phyloP scores from a whole-genome alignment of 2,113 vertebrate genomes.

The Periophthalmodon schlosseri region DNA sequence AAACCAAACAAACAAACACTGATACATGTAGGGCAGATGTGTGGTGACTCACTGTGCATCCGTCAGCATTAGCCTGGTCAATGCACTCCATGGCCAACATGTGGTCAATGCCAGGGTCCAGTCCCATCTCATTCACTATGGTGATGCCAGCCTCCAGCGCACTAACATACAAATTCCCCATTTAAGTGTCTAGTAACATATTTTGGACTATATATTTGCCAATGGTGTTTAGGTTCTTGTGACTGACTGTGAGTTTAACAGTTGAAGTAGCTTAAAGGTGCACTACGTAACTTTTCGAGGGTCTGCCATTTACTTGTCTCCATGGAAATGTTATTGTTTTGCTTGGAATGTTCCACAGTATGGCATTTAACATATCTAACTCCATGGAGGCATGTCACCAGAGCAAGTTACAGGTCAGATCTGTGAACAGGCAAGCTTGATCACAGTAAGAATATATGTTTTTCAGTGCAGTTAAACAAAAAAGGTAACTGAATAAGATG shows the following conservation, averaged over 20 bases:
- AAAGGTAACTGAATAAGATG: no score
- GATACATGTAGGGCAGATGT: no score
- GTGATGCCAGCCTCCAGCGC: slow-evolving; percentile 89
- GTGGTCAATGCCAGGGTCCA: slow-evolving; percentile 99
- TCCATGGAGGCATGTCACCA: no score
- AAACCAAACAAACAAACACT: no score
- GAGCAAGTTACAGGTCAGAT: no score
- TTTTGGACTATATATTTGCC: background rate
- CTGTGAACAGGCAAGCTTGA: no score
- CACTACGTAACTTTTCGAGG: no score
- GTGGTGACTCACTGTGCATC: slow-evolving; percentile 85
- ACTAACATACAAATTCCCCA: slow-evolving; percentile 58
- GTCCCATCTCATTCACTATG: slow-evolving; percentile 90
- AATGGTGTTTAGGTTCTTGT: no score
- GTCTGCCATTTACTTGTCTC: background rate
- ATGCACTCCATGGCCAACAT: slow-evolving; percentile 98
- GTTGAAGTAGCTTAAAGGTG: background rate
- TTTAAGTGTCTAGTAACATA: background rate
- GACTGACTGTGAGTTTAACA: no score
- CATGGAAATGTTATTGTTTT: background rate
- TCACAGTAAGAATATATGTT: no score
- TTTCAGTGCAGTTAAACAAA: no score
- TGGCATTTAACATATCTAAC: background rate
- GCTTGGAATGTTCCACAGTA: no score
- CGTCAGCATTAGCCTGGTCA: slow-evolving; percentile 89